Percentiles rank a stretch among this genome's conserved stretches.
Evolutionary conservation across 2,797 vertebrate species (phyloP).

Genomic region (Argya squamiceps): DNA sequence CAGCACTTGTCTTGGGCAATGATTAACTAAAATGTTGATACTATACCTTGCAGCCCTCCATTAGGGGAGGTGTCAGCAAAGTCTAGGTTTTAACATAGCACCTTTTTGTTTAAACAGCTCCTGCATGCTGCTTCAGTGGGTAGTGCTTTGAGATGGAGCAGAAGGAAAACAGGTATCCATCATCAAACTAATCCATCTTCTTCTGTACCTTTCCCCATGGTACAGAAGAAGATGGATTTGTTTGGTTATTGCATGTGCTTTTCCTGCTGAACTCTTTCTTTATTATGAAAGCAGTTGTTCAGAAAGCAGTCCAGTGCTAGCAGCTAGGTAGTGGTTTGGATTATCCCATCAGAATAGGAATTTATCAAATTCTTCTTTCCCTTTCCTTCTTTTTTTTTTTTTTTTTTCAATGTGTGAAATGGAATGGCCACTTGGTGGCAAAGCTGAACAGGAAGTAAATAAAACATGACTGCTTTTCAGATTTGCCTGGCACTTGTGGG

Average conservation of each 20-base stretch:
- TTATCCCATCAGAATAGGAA: background rate
- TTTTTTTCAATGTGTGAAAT: background rate
- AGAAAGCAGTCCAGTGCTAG: background rate
- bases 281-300: background rate
- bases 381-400: rapidly evolving
- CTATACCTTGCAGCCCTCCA: background rate
- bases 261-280: background rate
- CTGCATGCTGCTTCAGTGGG: background rate
- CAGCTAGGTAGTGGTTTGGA: background rate
- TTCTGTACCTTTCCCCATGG: background rate
- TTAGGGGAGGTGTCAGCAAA: background rate
- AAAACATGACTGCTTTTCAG: background rate
- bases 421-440: constrained; percentile 35
- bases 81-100: background rate
- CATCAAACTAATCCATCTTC: background rate
- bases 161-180: background rate
- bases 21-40: background rate
- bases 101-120: background rate
- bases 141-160: background rate
- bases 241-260: background rate
- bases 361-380: background rate
- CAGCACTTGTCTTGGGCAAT: background rate
- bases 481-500: background rate
- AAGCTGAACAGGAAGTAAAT: constrained; percentile 21
- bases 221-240: background rate